Evolutionary conservation across 2,797 vertebrate species (phyloP), one percentile per base, ranked within the genome.

Genomic region (Tarsius wallacei): DNA sequence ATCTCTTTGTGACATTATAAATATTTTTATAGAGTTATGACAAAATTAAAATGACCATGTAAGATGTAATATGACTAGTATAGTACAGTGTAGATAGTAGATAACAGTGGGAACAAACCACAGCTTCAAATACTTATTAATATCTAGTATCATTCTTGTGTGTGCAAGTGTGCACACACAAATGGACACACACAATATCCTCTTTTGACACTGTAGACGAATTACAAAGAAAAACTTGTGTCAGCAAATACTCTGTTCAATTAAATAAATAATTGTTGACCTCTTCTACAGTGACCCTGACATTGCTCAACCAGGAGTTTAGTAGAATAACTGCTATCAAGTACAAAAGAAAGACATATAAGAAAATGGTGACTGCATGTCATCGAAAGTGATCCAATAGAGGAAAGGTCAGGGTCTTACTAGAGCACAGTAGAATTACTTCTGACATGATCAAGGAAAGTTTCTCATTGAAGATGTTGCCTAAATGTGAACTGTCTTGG

Each of bases 121-220:
- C 64, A 4, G 12, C 49, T 53, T 78, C 36, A 33, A 24, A 42
- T 5, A 11, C 7, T 36, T 55, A 15, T n/a, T 81, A 17, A 73
- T 53, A 36, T 53, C 3, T 17, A 14, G 13, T 33, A 5, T 53
- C 61, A 36, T 36, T 42, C 7, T 33, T 36, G 5, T 0, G 5
- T 31, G n/a, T 70, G 8, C 7, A 1, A 13, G 5, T 24, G 26
- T 19, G 16, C 24, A 1, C 1, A 42, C 17, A 64, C 16, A 31
- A 15, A 26, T 5, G 17, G 42, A 5, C 22, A 80, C 31, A 13
- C 2, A 1, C 3, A 42, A 4, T 17, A 16, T 33, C 1, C 7
- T 92, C 33, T 80, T 31, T 11, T 31, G 15, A 9, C 16, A 15
- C 7, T 88, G 1, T 63, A 9, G 33, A 19, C 28, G 59, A 10